Conservation (phyloP, 2,113 vertebrate genomes). For the Charadrius vociferus region DNA sequence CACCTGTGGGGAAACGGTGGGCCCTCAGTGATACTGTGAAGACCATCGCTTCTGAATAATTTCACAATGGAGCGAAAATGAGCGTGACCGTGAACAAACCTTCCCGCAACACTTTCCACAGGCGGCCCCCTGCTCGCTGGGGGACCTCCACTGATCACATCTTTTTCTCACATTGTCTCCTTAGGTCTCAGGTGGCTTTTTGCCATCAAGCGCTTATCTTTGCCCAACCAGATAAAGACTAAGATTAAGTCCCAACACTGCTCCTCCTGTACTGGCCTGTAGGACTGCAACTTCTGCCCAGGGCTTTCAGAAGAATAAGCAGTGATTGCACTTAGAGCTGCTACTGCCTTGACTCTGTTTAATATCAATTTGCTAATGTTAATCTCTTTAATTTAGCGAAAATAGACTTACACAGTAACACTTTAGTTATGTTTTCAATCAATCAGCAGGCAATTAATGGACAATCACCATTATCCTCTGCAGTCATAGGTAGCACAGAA, state of each 20-base stretch:
- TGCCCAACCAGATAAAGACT: not conserved
- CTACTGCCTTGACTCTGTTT: not conserved
- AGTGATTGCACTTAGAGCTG: not conserved
- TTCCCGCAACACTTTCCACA: fast-evolving
- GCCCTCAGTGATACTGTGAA: not conserved
- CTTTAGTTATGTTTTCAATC: not conserved
- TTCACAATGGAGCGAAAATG: not conserved
- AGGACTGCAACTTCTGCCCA: not conserved
- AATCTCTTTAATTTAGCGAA: not conserved
- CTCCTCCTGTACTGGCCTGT: not conserved
- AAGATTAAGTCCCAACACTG: not conserved
- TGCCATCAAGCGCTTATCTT: not conserved
- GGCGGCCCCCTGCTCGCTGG: not conserved
- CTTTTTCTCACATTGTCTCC: not conserved
- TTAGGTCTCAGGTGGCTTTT: not conserved
- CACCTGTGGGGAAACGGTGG: not conserved
- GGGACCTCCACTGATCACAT: not conserved
- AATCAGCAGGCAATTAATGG: not conserved
- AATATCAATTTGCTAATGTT: not conserved
- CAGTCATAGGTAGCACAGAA: not conserved
- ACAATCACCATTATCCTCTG: not conserved
- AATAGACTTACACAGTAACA: not conserved
- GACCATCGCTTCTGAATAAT: not conserved
- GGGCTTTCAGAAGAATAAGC: not conserved
- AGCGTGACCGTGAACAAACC: not conserved